These are phyloP conservation scores for Solenodon paradoxus DNA, from an alignment of 2,113 vertebrate genomes.

Conservation along the genomic window DNA sequence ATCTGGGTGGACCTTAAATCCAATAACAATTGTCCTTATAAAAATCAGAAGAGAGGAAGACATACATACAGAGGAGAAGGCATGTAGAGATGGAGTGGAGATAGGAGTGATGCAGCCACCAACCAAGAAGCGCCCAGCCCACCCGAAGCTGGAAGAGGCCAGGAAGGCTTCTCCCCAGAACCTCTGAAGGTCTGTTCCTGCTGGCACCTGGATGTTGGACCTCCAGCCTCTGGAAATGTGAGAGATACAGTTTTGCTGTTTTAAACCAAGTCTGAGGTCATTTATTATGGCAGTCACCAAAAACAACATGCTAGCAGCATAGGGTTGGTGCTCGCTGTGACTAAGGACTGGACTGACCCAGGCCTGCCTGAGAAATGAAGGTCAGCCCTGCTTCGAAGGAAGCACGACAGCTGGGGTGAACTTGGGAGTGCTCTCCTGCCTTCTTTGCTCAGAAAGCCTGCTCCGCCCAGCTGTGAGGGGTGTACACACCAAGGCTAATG, in stretches of 20 bases:
- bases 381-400: too few species aligned
- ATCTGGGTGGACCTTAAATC: too few species aligned
- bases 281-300: not conserved
- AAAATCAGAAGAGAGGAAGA: not conserved
- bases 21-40: not conserved
- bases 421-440: too few species aligned
- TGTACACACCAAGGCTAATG: not conserved
- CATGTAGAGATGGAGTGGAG: not conserved
- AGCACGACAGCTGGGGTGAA: too few species aligned
- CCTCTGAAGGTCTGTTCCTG: not conserved
- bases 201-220: not conserved
- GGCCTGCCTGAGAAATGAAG: not conserved
- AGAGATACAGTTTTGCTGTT: not conserved
- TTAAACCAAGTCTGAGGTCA: not conserved
- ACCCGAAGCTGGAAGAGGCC: not conserved
- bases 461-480: not conserved
- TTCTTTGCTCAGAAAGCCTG: not conserved
- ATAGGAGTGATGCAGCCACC: not conserved
- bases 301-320: not conserved
- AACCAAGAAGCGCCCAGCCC: not conserved
- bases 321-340: not conserved
- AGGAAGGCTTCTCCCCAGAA: not conserved
- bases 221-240: not conserved
- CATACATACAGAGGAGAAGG: not conserved
- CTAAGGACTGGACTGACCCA: not conserved